These are phyloP conservation scores for Spisula solida DNA, from an alignment of 2,888 invertebrate genomes.

Conservation along the genomic window DNA sequence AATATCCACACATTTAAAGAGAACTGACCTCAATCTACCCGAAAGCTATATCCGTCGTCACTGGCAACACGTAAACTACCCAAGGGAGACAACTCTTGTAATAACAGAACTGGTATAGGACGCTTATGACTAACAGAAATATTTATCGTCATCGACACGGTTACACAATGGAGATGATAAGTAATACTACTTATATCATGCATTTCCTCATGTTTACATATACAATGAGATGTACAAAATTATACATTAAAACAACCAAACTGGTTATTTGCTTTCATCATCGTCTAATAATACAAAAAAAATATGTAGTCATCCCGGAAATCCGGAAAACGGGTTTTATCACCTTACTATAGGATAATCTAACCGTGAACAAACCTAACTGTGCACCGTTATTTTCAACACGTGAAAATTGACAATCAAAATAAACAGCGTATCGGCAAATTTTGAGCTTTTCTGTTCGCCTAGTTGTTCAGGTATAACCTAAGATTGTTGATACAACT, in stretches of 20 bases:
- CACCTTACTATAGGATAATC: too few species aligned
- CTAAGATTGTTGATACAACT: neutral
- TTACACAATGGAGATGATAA: too few species aligned
- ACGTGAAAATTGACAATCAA: neutral
- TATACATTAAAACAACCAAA: too few species aligned
- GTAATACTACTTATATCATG: too few species aligned
- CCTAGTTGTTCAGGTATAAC: neutral
- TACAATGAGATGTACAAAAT: too few species aligned
- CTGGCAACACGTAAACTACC: constrained; percentile 55
- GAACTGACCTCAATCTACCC: constrained; percentile 40
- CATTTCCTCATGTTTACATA: too few species aligned
- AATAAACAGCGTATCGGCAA: neutral
- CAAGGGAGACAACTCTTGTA: constrained; percentile 45
- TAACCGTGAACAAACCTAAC: neutral
- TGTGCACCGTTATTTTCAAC: neutral
- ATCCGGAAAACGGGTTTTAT: too few species aligned
- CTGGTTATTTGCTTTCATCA: too few species aligned
- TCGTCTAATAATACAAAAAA: too few species aligned
- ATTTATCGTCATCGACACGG: neutral
- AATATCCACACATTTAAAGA: constrained; percentile 28
- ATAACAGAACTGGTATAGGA: neutral
- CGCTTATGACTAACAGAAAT: neutral
- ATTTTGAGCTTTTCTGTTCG: neutral
- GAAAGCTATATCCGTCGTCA: constrained; percentile 52
- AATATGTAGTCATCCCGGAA: too few species aligned